Conservation (phyloP, 2,888 invertebrate genomes). For the Ophioninae sp. region DNA sequence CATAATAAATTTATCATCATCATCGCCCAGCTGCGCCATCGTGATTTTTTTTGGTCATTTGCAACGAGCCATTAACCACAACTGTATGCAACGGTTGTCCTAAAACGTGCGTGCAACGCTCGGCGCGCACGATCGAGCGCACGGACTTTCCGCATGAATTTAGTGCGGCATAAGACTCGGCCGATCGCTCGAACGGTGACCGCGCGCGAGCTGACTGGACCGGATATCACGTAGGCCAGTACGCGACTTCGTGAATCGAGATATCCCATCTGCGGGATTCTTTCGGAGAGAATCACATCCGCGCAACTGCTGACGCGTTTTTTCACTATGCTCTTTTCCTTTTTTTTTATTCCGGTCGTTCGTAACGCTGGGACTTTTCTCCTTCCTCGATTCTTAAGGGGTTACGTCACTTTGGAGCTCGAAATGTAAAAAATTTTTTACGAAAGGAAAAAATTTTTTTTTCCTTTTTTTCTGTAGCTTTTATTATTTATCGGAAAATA, state of each 20-base stretch:
- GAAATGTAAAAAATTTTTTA: background rate
- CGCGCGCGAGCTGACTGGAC: background rate
- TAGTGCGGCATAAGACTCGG: background rate
- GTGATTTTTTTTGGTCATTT: background rate
- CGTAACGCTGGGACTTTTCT: background rate
- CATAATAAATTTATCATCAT: too few species aligned
- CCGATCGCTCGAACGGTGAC: background rate
- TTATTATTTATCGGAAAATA: too few species aligned
- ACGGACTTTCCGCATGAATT: constrained; percentile 51
- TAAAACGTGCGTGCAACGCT: constrained; percentile 59
- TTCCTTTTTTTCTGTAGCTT: too few species aligned
- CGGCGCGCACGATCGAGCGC: constrained; percentile 59
- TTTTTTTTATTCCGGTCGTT: background rate
- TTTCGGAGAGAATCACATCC: background rate
- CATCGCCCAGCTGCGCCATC: background rate
- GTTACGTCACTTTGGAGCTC: too few species aligned
- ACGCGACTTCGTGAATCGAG: background rate
- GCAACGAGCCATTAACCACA: background rate
- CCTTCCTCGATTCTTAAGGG: background rate
- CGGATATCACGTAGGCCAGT: constrained; percentile 25
- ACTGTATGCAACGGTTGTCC: constrained; percentile 17
- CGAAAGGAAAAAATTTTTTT: background rate
- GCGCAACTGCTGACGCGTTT: background rate
- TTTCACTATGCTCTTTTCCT: background rate
- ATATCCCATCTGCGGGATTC: constrained; percentile 1